These are phyloP conservation scores for Chelon labrosus DNA, from an alignment of 2,797 vertebrate genomes.

Conservation along the genomic window DNA sequence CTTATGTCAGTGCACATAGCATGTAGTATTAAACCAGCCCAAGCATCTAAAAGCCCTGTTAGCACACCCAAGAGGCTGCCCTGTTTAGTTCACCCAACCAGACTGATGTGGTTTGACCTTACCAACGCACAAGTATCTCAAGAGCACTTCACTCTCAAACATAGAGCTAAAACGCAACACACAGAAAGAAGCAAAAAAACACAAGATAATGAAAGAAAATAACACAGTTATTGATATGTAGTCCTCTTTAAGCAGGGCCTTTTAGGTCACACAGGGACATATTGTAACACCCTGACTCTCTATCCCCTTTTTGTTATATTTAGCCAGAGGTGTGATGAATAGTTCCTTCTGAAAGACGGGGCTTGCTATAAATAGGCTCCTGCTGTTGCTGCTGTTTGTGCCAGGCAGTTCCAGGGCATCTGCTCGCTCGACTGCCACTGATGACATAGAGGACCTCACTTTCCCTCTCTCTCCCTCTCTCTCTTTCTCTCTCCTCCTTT, in stretches of 20 bases:
- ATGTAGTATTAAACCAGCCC: conserved; percentile 18
- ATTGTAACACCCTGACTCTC: conserved; percentile 34
- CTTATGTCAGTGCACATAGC: not conserved
- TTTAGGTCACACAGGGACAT: conserved; percentile 39
- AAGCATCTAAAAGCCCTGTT: conserved; percentile 12
- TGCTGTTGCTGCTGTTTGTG: conserved; percentile 68
- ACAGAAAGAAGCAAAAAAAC: not conserved
- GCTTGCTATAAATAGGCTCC: conserved; percentile 72
- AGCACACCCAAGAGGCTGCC: conserved; percentile 22
- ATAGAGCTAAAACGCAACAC: conserved; percentile 5
- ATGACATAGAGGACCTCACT: conserved; percentile 62
- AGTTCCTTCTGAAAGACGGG: conserved; percentile 65
- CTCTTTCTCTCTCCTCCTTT: conserved; percentile 36
- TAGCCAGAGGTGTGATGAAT: conserved; percentile 76
- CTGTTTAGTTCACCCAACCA: conserved; percentile 8
- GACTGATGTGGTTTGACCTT: conserved; percentile 18
- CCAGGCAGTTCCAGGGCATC: conserved; percentile 77
- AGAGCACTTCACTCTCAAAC: conserved; percentile 21
- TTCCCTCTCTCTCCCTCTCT: conserved; percentile 28
- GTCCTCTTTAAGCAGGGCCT: conserved; percentile 10
- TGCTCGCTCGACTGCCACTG: conserved; percentile 50
- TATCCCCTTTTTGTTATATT: conserved; percentile 72
- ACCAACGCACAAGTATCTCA: conserved; percentile 3
- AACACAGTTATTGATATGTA: no score
- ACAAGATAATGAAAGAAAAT: not conserved